Conservation (phyloP, 2,888 invertebrate genomes). For the Thelaira solivaga region DNA sequence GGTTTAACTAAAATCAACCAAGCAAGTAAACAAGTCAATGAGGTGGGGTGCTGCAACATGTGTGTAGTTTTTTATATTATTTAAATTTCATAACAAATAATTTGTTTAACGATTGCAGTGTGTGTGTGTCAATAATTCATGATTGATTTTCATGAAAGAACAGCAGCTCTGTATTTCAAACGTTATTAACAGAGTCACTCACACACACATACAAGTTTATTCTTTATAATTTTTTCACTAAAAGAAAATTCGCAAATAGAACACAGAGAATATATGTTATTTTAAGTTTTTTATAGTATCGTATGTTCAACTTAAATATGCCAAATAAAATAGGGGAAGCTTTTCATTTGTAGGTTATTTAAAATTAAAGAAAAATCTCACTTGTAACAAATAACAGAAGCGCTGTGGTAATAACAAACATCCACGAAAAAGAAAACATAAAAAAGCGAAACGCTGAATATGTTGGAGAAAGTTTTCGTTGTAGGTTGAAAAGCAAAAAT, state of each 20-base stretch:
- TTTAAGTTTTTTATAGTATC: too few species aligned
- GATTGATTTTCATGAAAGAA: too few species aligned
- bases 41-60: background rate
- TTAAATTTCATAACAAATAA: constrained; percentile 20
- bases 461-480: constrained; percentile 39
- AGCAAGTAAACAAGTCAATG: constrained; percentile 6
- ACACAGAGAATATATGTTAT: too few species aligned
- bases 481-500: constrained; percentile 12
- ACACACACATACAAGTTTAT: too few species aligned
- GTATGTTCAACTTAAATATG: too few species aligned
- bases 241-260: too few species aligned
- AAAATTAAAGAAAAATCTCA: background rate
- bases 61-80: background rate
- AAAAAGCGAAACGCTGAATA: background rate
- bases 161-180: too few species aligned
- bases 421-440: background rate
- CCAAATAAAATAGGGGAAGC: too few species aligned
- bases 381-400: background rate
- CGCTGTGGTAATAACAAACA: background rate
- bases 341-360: background rate
- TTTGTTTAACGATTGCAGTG: too few species aligned
- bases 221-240: too few species aligned
- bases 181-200: too few species aligned
- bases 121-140: too few species aligned
- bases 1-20: constrained; percentile 14